These are phyloP conservation scores for Lucinisca nassula DNA, from an alignment of 2,888 invertebrate genomes.

Conservation along the genomic window DNA sequence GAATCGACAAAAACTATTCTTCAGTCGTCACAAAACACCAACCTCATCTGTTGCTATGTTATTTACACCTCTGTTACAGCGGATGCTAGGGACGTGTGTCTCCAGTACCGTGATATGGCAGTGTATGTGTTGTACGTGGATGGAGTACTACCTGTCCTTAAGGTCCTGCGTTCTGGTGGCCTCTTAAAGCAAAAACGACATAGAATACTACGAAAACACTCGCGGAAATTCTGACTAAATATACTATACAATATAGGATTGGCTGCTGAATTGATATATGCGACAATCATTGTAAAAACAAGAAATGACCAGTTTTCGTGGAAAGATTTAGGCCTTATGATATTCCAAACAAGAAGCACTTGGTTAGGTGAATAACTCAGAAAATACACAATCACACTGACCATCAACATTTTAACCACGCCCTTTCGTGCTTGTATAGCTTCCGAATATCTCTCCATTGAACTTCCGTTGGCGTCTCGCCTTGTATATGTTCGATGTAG, in stretches of 20 bases:
- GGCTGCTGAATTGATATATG: constrained; percentile 87
- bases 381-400: constrained; percentile 88
- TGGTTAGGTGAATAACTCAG: constrained; percentile 89
- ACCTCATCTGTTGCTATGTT: not conserved
- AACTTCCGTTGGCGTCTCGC: constrained; percentile 74
- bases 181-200: constrained; percentile 73
- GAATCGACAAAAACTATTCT: no score
- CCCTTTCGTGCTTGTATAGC: constrained; percentile 85
- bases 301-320: constrained; percentile 85
- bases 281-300: constrained; percentile 87
- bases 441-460: constrained; percentile 77
- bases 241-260: constrained; percentile 88
- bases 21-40: no score
- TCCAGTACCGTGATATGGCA: constrained; percentile 74
- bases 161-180: constrained; percentile 37
- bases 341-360: constrained; percentile 85
- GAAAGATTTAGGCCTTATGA: constrained; percentile 80
- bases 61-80: constrained; percentile 69
- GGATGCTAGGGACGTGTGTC: constrained; percentile 75
- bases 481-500: constrained; percentile 79
- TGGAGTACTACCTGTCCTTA: constrained; percentile 57
- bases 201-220: constrained; percentile 79
- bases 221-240: constrained; percentile 87
- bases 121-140: constrained; percentile 56
- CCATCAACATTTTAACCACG: constrained; percentile 88